phyloP scores from a whole-genome alignment of 2,888 invertebrate genomes.

The Rhimphoctona megacephalus region DNA sequence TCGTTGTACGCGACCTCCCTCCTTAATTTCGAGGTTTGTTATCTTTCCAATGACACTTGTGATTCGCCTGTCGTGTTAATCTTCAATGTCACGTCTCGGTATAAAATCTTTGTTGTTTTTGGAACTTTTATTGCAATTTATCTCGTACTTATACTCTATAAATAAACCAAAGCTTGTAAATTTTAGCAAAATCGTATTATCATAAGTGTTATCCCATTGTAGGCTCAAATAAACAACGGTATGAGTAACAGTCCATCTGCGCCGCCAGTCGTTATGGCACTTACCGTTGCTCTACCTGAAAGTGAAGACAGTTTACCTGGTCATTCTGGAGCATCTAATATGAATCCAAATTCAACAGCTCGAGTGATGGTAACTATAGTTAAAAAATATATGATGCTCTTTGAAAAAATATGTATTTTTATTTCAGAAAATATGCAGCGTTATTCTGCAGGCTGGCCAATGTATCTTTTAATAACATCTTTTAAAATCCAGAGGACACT shows the following conservation, averaged over 20 bases:
- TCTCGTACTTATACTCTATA: neutral
- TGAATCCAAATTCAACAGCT: constrained; percentile 63
- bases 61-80: neutral
- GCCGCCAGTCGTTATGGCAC: constrained; percentile 71
- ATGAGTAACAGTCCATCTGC: constrained; percentile 68
- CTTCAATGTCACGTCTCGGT: neutral
- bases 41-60: neutral
- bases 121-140: neutral
- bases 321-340: constrained; percentile 71
- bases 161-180: neutral
- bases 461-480: no score
- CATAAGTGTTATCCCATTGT: constrained; percentile 62
- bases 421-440: neutral
- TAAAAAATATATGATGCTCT: no score
- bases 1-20: constrained; percentile 19
- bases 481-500: no score
- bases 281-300: constrained; percentile 74
- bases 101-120: neutral
- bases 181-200: neutral
- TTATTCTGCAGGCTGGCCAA: neutral
- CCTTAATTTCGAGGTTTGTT: neutral
- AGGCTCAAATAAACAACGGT: constrained; percentile 73
- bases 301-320: constrained; percentile 72
- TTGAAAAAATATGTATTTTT: neutral
- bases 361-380: constrained; percentile 55